phyloP scores from a whole-genome alignment of 2,113 vertebrate genomes.

The Cephalopterus ornatus region DNA sequence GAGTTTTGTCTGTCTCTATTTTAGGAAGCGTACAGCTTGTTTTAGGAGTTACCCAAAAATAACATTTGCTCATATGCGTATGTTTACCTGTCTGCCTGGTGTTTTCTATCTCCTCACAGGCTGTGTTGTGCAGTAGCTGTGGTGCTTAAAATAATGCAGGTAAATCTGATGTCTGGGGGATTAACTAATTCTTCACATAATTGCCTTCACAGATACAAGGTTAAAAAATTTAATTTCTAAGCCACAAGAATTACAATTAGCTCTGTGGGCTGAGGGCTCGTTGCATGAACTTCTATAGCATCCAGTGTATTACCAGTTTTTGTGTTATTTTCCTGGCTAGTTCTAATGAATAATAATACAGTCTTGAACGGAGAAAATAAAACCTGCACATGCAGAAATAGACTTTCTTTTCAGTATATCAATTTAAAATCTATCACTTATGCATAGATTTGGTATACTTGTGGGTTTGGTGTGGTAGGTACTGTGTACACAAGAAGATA shows the following conservation, averaged over 20 bases:
- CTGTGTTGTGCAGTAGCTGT: neutral
- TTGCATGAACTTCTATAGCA: neutral
- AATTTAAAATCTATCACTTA: neutral
- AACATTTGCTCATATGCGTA: neutral
- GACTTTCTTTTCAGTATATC: neutral
- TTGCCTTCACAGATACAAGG: neutral
- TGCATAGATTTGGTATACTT: neutral
- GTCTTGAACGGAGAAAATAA: neutral
- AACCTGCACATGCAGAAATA: neutral
- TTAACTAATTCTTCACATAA: conserved; percentile 17
- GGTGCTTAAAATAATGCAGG: neutral
- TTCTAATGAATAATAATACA: neutral
- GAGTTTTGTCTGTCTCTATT: neutral
- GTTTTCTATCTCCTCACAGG: neutral
- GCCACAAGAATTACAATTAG: neutral
- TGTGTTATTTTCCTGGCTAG: neutral
- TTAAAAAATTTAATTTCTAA: neutral
- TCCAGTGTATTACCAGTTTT: neutral
- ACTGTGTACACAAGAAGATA: neutral
- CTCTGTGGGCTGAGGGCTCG: neutral
- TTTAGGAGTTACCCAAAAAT: neutral
- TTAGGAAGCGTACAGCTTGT: neutral
- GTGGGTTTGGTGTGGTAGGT: neutral
- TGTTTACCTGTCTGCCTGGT: neutral
- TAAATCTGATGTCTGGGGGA: conserved; percentile 9